These are phyloP conservation scores for Emydoidea blandingii DNA, from an alignment of 2,797 vertebrate species.

Conservation along the genomic window DNA sequence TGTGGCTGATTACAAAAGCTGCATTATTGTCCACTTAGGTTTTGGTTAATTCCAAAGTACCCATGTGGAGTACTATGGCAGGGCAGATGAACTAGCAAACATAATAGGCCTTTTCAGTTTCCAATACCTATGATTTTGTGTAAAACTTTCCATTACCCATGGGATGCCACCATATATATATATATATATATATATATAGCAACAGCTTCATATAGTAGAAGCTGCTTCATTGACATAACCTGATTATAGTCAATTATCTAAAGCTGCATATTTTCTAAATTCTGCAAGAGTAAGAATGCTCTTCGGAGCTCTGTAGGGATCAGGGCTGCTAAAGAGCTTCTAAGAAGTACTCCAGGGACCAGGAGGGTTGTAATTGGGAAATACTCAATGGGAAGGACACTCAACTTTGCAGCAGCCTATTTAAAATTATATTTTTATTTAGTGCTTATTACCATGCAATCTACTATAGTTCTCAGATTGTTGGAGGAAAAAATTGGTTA, in stretches of 20 bases:
- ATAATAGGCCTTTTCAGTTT: not conserved
- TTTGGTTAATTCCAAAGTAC: not conserved
- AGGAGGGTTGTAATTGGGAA: slow-evolving; percentile 20
- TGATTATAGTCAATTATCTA: slow-evolving; percentile 13
- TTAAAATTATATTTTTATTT: slow-evolving; percentile 19
- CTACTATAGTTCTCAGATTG: not conserved
- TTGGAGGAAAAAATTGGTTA: not conserved
- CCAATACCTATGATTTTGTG: not conserved
- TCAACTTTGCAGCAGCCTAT: slow-evolving; percentile 1
- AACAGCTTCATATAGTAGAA: not conserved
- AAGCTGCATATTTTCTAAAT: slow-evolving; percentile 38
- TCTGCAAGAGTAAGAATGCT: slow-evolving; percentile 14
- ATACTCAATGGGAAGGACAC: slow-evolving; percentile 1
- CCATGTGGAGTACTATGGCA: not conserved
- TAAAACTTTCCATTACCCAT: not conserved
- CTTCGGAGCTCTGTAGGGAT: slow-evolving; percentile 23
- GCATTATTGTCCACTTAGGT: not conserved
- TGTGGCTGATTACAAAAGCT: not conserved
- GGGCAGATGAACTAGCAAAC: not conserved
- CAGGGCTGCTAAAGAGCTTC: slow-evolving; percentile 16
- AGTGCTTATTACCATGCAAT: not conserved
- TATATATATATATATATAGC: not conserved
- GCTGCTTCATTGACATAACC: not conserved
- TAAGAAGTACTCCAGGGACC: slow-evolving; percentile 1
- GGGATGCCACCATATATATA: not conserved